phyloP scores from a whole-genome alignment of 2,797 vertebrate species.

The Streptopelia turtur region DNA sequence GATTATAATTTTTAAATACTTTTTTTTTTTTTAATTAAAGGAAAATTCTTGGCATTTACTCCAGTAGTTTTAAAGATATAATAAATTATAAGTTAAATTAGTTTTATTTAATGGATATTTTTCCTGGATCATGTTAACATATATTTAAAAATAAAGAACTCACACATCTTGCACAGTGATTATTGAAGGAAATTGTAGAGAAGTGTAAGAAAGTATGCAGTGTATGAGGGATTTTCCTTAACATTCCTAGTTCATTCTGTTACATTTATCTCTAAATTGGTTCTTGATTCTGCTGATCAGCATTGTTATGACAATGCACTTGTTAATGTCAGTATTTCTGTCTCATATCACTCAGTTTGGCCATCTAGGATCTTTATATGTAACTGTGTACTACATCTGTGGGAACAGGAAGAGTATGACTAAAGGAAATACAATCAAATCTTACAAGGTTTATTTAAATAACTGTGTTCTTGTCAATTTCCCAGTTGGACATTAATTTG shows the following conservation, averaged over 20 bases:
- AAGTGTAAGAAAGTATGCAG: background rate
- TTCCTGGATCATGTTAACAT: background rate
- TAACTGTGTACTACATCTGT: background rate
- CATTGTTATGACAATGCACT: background rate
- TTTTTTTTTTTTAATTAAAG: background rate
- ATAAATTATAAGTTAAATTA: background rate
- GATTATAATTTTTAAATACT: background rate
- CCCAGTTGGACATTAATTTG: background rate
- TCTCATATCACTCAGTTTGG: background rate
- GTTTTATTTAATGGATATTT: background rate
- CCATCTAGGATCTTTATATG: background rate
- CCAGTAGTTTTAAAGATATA: background rate
- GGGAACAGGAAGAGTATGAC: background rate
- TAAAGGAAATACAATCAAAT: background rate
- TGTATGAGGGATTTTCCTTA: background rate
- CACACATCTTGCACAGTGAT: background rate
- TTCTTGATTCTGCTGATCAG: background rate
- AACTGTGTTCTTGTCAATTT: background rate
- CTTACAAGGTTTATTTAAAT: background rate
- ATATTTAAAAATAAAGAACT: background rate
- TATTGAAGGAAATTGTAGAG: background rate
- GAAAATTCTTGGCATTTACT: background rate
- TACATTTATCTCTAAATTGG: background rate
- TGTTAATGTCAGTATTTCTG: background rate
- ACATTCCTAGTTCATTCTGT: background rate